Evolutionary conservation across 2,888 invertebrate species (phyloP), one percentile per base, ranked within the genome.

Genomic region (Platynereis dumerilii): DNA sequence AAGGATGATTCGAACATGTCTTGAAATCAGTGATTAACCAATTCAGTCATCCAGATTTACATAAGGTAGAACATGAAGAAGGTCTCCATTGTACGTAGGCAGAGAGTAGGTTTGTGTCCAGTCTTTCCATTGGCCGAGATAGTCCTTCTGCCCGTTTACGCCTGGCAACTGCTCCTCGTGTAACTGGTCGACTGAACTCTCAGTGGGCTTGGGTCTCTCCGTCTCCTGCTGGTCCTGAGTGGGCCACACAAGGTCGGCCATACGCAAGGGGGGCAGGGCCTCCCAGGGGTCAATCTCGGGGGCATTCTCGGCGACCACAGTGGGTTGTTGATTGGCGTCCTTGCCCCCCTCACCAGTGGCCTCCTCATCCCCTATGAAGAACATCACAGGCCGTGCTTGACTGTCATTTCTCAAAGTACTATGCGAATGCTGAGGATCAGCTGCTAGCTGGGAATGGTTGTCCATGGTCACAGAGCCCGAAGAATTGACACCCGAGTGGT

Each of bases 41-140:
- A 34, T 34, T 67, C 44, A 69, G 17, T 78, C 95, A 90, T 96
- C 95, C 87, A 95, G 92, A 85, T 95, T 91, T 87, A 95, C 94
- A 87, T 97, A 97, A 87, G 96, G 96, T 89, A 96, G 89, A 88
- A 96, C 93, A 85, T 92, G 89, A 83, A 96, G 89, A 81, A 89
- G 87, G 83, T 92, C 91, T 80, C 91, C 91, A 80, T 92, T 89
- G 78, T 88, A 89, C 69, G 92, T 90, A 80, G 88, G 87, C 79
- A 88, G 87, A 75, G 91, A 89, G 73, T 91, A 89, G 82, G 92
- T 91, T 87, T 95, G 91, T 85, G 94, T 92, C 94, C 96, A 97
- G 87, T 94, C 92, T 74, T 91, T 89, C 88, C 96, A 97, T 58
- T 79, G 74, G n/a, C 83, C 83, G 64, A 81, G 74, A 55, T 75